A percentile compares a stretch with the other conserved stretches of the same genome.
phyloP scores from a whole-genome alignment of 2,888 invertebrate genomes.

The Steinernema scapterisci region DNA sequence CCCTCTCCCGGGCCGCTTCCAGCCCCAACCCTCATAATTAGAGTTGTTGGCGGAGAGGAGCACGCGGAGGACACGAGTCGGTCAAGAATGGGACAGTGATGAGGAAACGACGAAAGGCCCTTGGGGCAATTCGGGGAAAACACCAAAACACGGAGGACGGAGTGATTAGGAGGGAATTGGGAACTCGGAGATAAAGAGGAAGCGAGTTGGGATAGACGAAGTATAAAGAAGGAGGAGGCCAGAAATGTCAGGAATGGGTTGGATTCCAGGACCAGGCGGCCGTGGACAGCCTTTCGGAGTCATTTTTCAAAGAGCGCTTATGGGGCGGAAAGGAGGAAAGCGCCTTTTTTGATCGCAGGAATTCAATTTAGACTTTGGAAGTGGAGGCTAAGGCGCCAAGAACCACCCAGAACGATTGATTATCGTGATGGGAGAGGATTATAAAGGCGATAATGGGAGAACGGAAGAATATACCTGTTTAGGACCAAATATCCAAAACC shows the following conservation, averaged over 20 bases:
- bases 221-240: background rate
- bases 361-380: slow-evolving; percentile 8
- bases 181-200: too few relatives aligned
- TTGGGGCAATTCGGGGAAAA: background rate
- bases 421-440: too few relatives aligned
- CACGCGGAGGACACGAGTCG: background rate
- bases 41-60: slow-evolving; percentile 6
- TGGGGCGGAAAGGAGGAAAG: slow-evolving; percentile 8
- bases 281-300: background rate
- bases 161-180: background rate
- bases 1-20: background rate
- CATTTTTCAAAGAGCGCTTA: slow-evolving; percentile 30
- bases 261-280: slow-evolving; percentile 26
- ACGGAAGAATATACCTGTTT: too few relatives aligned
- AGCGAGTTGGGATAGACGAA: background rate
- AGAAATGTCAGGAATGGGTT: background rate
- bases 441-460: too few relatives aligned
- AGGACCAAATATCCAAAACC: too few relatives aligned
- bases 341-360: slow-evolving; percentile 8
- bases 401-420: too few relatives aligned
- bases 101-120: background rate
- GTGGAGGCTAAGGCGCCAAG: too few relatives aligned
- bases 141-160: background rate
- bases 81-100: slow-evolving; percentile 14
- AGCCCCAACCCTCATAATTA: slow-evolving; percentile 14